Conservation (phyloP, 2,888 invertebrate genomes). For the Xestia c-nigrum region DNA sequence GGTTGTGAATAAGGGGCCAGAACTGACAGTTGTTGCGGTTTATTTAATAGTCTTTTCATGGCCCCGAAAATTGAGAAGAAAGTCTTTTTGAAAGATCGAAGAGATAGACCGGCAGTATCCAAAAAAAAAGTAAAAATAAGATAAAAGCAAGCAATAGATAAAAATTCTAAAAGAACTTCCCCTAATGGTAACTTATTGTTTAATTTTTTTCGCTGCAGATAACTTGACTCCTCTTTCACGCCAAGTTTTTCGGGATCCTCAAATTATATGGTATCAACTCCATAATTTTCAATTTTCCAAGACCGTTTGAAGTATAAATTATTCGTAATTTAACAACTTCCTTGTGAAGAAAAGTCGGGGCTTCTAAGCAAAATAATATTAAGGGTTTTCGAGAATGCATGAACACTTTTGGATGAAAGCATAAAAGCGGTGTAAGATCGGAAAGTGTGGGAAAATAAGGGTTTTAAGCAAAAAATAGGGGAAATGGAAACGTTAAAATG, state of each 20-base stretch:
- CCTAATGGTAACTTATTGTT: constrained; percentile 51
- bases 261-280: constrained; percentile 60
- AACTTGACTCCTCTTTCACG: constrained; percentile 38
- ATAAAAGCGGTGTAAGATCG: constrained; percentile 36
- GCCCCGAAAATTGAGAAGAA: neutral
- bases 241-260: constrained; percentile 45
- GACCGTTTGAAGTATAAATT: constrained; percentile 64
- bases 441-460: constrained; percentile 37
- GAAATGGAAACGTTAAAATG: constrained; percentile 49
- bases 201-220: constrained; percentile 31
- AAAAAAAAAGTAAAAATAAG: neutral
- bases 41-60: neutral
- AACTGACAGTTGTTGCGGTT: too few relatives aligned
- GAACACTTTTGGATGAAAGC: constrained; percentile 46
- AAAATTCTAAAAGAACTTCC: constrained; percentile 19
- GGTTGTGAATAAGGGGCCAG: too few relatives aligned
- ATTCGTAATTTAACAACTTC: constrained; percentile 62
- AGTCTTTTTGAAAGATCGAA: neutral
- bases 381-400: constrained; percentile 46
- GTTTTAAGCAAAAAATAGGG: constrained; percentile 44
- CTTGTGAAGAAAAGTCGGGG: constrained; percentile 44
- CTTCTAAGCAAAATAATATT: constrained; percentile 54
- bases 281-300: constrained; percentile 63
- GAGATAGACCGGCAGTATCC: neutral
- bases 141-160: constrained; percentile 10